These are phyloP conservation scores for Agrochola litura DNA, from an alignment of 2,888 invertebrate species.

Conservation along the genomic window DNA sequence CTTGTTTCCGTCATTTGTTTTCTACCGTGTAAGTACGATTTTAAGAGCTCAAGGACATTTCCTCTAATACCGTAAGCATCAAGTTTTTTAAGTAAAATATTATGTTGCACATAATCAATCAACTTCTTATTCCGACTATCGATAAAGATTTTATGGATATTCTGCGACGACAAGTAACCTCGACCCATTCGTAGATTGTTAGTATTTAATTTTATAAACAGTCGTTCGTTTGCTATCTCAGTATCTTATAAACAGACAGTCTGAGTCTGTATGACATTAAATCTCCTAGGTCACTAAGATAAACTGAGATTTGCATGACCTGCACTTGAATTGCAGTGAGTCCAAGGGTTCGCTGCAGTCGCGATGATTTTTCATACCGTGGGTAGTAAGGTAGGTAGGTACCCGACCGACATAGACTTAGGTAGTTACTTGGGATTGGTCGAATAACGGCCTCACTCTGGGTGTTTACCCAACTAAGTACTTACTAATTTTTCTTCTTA, in stretches of 20 bases:
- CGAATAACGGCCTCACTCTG: too few species aligned
- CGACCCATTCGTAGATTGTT: conserved; percentile 62
- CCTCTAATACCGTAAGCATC: too few species aligned
- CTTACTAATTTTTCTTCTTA: not conserved
- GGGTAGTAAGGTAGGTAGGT: not conserved
- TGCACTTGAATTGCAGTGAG: conserved; percentile 70
- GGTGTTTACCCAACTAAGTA: too few species aligned
- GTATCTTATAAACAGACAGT: conserved; percentile 70
- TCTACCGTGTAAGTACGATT: too few species aligned
- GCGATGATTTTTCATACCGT: not conserved
- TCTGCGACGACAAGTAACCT: conserved; percentile 51
- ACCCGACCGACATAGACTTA: not conserved
- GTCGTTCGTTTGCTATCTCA: conserved; percentile 66
- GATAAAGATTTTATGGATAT: conserved; percentile 37
- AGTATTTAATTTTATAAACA: conserved; percentile 62
- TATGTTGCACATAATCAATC: too few species aligned
- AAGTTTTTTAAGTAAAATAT: too few species aligned
- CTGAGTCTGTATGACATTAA: conserved; percentile 78
- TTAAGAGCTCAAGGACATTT: too few species aligned
- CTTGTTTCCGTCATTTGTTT: too few species aligned
- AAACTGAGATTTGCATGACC: conserved; percentile 75
- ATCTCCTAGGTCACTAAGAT: conserved; percentile 80
- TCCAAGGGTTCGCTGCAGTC: conserved; percentile 1
- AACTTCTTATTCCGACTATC: conserved; percentile 9
- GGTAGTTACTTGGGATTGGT: not conserved